Conservation (phyloP, 2,797 vertebrate species). For the Adrianichthys oophorus region DNA sequence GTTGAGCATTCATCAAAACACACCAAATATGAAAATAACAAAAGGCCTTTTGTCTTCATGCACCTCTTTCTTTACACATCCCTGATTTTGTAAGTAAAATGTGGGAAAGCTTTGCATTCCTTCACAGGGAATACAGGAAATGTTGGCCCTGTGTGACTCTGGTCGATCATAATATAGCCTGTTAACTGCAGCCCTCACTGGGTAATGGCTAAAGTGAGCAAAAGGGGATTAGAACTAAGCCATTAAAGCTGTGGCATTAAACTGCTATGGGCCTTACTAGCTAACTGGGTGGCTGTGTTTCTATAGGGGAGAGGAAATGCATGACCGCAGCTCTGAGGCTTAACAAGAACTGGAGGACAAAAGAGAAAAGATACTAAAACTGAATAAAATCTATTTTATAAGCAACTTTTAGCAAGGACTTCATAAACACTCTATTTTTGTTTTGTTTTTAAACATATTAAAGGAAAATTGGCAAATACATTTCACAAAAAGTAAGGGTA, state of each 20-base stretch:
- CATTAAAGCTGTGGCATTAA: conserved; percentile 67
- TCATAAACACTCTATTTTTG: too few relatives aligned
- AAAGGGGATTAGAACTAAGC: conserved; percentile 76
- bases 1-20: conserved; percentile 44
- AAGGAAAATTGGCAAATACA: too few relatives aligned
- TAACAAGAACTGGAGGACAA: too few relatives aligned
- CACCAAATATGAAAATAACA: conserved; percentile 47
- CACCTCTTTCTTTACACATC: conserved; percentile 29
- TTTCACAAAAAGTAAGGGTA: too few relatives aligned
- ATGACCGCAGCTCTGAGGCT: conserved; percentile 11
- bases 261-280: conserved; percentile 52
- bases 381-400: too few relatives aligned
- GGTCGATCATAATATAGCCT: conserved; percentile 71
- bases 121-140: conserved; percentile 20
- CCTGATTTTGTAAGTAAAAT: conserved; percentile 23
- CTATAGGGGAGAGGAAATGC: conserved; percentile 27
- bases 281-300: conserved; percentile 48
- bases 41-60: conserved; percentile 28
- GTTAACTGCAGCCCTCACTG: conserved; percentile 79
- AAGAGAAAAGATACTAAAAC: too few relatives aligned
- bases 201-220: conserved; percentile 86
- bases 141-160: conserved; percentile 55
- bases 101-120: conserved; percentile 34
- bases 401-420: too few relatives aligned
- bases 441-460: too few relatives aligned